Evolutionary conservation across 2,888 invertebrate species (phyloP), one percentile per base, ranked within the genome.

Genomic region (Cantharis rustica): DNA sequence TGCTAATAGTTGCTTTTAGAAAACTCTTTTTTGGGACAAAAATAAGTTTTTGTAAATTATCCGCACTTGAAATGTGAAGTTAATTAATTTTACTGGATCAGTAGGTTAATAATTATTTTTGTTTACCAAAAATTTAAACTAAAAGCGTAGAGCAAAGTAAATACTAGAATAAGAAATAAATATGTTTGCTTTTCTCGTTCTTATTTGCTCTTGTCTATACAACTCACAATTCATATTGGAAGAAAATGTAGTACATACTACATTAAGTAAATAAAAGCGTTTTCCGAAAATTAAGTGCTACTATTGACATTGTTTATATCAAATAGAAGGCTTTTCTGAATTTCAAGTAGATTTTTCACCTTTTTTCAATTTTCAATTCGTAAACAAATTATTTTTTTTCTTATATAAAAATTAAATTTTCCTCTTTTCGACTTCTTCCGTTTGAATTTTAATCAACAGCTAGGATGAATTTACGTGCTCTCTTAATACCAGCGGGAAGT

Each of bases 201-300:
- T 66, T 16, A 66, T 66, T 70, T 74, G 64, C 69, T 74, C 47
- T 47, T n/a, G 47, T 47, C 47, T 47, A 47, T 47, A 47, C 47
- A 47, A 47, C n/a, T 47, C 47, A 47, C 47, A 47, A 47, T 47
- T 47, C 47, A 47, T 47, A 47, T n/a, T 47, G 47, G n/a, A 47
- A 47, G 47, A 47, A 47, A 47, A 47, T 47, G 47, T 47, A n/a
- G 47, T 47, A 47, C 47, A 13, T 47, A 47, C 47, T n/a, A 47
- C 47, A 47, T 47, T 9, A n/a, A 47, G 47, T 47, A 47, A 47
- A 47, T 47, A 47, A 47, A 47, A 47, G 47, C 47, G 47, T n/a
- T 47, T 47, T 47, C 47, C 47, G n/a, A 47, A 47, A 47, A 47
- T 47, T 47, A 47, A 47, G 47, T 47, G 47, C 47, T 47, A 47